These are phyloP conservation scores for Eudorcas thomsonii DNA, from an alignment of 2,113 vertebrate species.

Conservation along the genomic window DNA sequence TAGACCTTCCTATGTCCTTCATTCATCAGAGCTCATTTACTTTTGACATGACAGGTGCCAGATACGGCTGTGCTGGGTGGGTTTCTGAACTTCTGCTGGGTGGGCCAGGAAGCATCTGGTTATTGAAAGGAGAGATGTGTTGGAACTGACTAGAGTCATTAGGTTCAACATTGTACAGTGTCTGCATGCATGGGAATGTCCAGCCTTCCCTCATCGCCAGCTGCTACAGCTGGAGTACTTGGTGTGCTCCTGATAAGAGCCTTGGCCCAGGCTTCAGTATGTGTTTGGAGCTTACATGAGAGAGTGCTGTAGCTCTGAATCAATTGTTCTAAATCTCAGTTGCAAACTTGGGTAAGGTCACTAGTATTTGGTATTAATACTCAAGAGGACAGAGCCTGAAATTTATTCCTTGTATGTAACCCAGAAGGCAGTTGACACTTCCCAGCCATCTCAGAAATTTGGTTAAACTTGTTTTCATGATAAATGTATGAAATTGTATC, in stretches of 20 bases:
- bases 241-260: background rate
- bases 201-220: background rate
- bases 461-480: background rate
- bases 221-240: background rate
- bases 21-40: background rate
- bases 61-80: background rate
- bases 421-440: background rate
- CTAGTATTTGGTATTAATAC: background rate
- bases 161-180: background rate
- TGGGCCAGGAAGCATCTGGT: background rate
- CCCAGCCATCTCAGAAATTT: background rate
- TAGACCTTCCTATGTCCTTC: background rate
- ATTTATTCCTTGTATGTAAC: background rate
- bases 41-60: background rate
- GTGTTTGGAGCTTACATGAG: background rate
- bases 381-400: background rate
- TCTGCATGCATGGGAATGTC: background rate
- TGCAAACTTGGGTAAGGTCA: background rate
- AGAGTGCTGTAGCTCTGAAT: background rate
- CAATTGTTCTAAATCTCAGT: background rate
- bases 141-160: background rate
- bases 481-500: background rate
- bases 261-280: too few relatives aligned
- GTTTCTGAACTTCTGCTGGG: background rate
- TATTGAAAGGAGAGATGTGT: background rate